A percentile compares a stretch with the other conserved stretches of the same genome.
Evolutionary conservation across 2,797 vertebrate genomes (phyloP).

Genomic region (Sebastes vulpes): DNA sequence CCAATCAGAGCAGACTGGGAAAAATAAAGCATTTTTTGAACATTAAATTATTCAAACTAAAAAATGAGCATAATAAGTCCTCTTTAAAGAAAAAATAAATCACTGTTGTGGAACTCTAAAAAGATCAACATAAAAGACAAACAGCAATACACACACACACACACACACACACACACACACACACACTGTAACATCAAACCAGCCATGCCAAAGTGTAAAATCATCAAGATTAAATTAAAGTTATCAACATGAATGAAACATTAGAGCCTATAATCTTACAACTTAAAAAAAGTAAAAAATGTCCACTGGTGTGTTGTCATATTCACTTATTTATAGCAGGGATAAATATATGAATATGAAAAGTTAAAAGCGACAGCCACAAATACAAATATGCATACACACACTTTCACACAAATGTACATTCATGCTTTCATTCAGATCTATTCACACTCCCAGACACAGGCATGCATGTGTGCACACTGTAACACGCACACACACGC

Average conservation of each 20-base stretch:
- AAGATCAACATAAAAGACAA: neutral
- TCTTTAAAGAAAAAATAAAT: neutral
- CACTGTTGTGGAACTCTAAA: neutral
- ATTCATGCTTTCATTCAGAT: slow-evolving; percentile 38
- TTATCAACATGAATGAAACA: neutral
- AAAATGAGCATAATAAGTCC: no score
- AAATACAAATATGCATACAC: neutral
- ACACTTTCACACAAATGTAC: neutral
- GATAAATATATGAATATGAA: neutral
- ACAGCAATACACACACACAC: no score
- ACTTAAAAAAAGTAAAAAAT: neutral
- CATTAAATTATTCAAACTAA: neutral
- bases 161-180: neutral
- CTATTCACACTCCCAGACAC: neutral
- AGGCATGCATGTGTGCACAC: neutral
- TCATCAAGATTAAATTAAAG: neutral
- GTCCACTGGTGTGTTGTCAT: neutral
- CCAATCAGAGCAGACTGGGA: no score
- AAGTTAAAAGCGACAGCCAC: neutral
- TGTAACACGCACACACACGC: neutral
- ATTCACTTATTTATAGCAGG: neutral
- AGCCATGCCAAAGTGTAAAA: neutral
- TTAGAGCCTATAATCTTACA: neutral
- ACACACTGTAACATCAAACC: neutral
- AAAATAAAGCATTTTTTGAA: no score